These are phyloP conservation scores for Catostylus mosaicus DNA, from an alignment of 30 jellyfish, hydroid and myxozoan species.

Conservation along the genomic window DNA sequence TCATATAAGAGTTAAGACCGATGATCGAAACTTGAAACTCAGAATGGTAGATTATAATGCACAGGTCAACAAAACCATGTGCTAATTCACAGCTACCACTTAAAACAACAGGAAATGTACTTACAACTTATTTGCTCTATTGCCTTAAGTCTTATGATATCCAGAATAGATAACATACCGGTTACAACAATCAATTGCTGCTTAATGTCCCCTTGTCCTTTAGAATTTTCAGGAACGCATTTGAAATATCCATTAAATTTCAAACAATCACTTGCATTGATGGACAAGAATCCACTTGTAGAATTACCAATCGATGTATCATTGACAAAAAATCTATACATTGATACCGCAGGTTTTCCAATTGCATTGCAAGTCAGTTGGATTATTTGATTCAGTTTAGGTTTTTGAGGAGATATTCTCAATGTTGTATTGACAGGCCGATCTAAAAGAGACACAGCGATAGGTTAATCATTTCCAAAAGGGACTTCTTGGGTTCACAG, in stretches of 20 bases:
- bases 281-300: conserved; percentile 3
- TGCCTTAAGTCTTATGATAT: no score
- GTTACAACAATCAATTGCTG: conserved; percentile 1
- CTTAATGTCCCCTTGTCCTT: conserved; percentile 20
- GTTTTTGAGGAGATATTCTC: background rate
- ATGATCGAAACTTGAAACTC: no score
- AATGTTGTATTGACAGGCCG: conserved; percentile 23
- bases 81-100: no score
- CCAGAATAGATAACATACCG: conserved; percentile 21
- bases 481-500: no score
- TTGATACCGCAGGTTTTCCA: conserved; percentile 22
- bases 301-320: conserved; percentile 3
- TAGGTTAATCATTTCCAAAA: no score
- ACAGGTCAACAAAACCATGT: no score
- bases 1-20: no score
- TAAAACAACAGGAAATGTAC: no score
- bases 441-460: conserved; percentile 6
- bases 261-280: background rate
- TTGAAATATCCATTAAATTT: background rate
- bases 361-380: conserved; percentile 10
- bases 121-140: no score
- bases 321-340: conserved; percentile 16
- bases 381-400: background rate
- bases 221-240: conserved; percentile 16
- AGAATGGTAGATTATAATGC: no score